A percentile compares a stretch with the other conserved stretches of the same genome.
These are phyloP conservation scores for Megathymus violae DNA, from an alignment of 1,140 invertebrate genomes.

Conservation along the genomic window DNA sequence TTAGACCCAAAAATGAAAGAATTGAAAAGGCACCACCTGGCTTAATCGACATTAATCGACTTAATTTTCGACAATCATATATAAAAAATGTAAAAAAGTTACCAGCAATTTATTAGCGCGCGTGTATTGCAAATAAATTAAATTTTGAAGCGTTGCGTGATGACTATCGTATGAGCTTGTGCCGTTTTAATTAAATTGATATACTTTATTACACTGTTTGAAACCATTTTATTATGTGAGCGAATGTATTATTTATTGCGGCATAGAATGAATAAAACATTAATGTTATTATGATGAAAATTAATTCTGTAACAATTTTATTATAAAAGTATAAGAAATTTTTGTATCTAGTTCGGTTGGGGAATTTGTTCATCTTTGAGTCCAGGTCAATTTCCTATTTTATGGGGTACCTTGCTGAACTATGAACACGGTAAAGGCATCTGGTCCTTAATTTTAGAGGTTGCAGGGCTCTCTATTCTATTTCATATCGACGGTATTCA, in stretches of 20 bases:
- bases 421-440: too few relatives aligned
- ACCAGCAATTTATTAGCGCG: constrained; percentile 26
- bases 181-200: constrained; percentile 32
- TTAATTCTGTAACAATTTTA: constrained; percentile 1
- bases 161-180: constrained; percentile 14
- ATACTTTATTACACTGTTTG: constrained; percentile 27
- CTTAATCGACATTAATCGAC: too few relatives aligned
- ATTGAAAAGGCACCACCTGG: too few relatives aligned
- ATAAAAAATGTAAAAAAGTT: constrained; percentile 9
- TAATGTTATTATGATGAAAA: not conserved
- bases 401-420: too few relatives aligned
- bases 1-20: too few relatives aligned
- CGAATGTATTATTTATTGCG: constrained; percentile 26
- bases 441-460: too few relatives aligned
- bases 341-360: too few relatives aligned
- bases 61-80: not conserved
- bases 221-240: constrained; percentile 25
- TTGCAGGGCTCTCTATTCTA: too few relatives aligned
- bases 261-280: constrained; percentile 19
- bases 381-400: too few relatives aligned
- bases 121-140: constrained; percentile 30
- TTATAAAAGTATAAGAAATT: not conserved
- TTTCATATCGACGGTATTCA: too few relatives aligned
- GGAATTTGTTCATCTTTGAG: too few relatives aligned
- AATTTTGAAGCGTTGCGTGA: constrained; percentile 31